Evolutionary conservation across 1,140 invertebrate genomes (phyloP), one percentile per base, ranked within the genome.

Genomic region (Armadillidium nasatum): DNA sequence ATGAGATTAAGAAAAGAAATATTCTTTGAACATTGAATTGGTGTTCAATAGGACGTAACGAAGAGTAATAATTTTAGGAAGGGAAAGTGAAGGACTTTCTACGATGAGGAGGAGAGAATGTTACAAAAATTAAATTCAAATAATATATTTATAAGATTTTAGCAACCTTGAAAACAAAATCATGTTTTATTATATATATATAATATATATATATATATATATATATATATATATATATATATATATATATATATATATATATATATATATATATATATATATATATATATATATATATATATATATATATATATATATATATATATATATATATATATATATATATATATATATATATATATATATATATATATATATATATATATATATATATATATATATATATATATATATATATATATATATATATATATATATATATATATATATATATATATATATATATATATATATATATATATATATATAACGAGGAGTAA

Each of bases 231-330:
- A 15, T 67, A 67, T 67, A 67, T 67, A 67, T 67, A 15, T 67
- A 67, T 67, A 67, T 67, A 67, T 67, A 15, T 15, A 67, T 67
- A 67, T 67, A 67, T 67, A 67, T 67, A 67, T 67, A 67, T 67
- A 67, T 67, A 67, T 67, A 67, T 67, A 67, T 67, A 67, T 67
- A 67, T 67, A 67, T 67, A 67, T 67, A 67, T 10, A 67, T 67
- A 67, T 67, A 67, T 67, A n/a, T 68, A 68, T n/a, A n/a, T 68
- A 68, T 11, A n/a, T 19, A 68, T 68, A n/a, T 15, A 68, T 68
- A n/a, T 68, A 68, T n/a, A n/a, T 68, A 68, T 19, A n/a, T 15
- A 68, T 68, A n/a, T n/a, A n/a, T n/a, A n/a, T n/a, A 67, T 10
- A 67, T 67, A 67, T 67, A 67, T 15, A 67, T 67, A 67, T 67